Evolutionary conservation across 1,140 invertebrate genomes (phyloP), one percentile per base, ranked within the genome.

Genomic region (Drosophila ogumai): DNA sequence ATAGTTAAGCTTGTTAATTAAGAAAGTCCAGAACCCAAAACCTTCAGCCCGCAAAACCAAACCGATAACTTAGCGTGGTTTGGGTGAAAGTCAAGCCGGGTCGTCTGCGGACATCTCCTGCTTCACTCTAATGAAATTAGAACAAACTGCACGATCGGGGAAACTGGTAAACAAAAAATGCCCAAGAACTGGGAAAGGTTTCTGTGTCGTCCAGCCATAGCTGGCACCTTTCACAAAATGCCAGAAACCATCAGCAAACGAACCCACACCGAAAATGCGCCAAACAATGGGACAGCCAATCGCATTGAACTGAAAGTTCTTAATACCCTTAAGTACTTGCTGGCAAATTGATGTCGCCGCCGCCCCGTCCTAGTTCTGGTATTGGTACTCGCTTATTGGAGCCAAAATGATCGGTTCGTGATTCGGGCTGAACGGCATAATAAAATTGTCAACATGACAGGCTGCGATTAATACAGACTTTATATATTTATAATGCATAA

Each of bases 361-460:
- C 75, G 75, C 55, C 41, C 50, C 25, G 32, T 31, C 17, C 22
- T 19, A 12, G 52, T 22, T 77, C 32, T 28, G 9, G 34, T 9
- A 17, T 7, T 43, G 34, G 22, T 47, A 15, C 7, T 47, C 28
- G n/a, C 22, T 36, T 44, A 36, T 38, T 52, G 9, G 12, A 28
- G 58, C 32, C 25, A 47, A 58, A 63, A 46, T 78, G 43, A 60
- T 69, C 44, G 41, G 22, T 55, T 85, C 82, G 82, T 85, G 82
- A 81, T 57, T 67, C 46, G 36, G 36, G n/a, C 66, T 13, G 36
- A 67, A 58, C 64, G 49, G 72, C 65, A 67, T 67, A 86, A 87
- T 86, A 86, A 87, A 82, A 86, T 86, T 86, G 82, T 86, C 82
- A 86, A 86, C 82, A 75, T 88, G 82, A 86, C 82, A 87, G 79